A percentile compares a stretch with the other conserved stretches of the same genome.
Conservation (phyloP, 2,888 invertebrate species). For the Didymodactylos carnosus region DNA sequence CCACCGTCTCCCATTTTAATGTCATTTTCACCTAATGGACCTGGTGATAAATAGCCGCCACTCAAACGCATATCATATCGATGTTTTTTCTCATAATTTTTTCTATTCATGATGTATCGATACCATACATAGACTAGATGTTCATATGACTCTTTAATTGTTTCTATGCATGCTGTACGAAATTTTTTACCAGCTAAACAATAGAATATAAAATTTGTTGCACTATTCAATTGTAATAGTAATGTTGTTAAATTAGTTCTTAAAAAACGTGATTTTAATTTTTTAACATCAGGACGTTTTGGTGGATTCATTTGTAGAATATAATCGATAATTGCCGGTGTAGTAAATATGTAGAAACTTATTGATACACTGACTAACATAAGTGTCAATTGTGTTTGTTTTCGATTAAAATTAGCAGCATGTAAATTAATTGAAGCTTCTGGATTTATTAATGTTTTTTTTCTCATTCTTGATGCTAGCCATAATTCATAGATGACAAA, state of each 20-base stretch:
- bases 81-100: not conserved
- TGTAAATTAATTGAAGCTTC: not conserved
- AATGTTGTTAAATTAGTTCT: not conserved
- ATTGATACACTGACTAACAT: not conserved
- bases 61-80: not conserved
- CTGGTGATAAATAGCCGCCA: too few species aligned
- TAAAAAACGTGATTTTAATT: not conserved
- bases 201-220: not conserved
- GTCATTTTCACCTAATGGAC: too few species aligned
- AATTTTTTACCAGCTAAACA: not conserved
- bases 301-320: not conserved
- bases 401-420: not conserved
- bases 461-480: not conserved
- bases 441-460: not conserved
- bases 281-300: not conserved
- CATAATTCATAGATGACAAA: not conserved
- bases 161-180: not conserved
- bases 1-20: not conserved
- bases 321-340: not conserved
- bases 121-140: not conserved
- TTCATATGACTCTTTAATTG: not conserved
- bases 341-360: not conserved
- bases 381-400: not conserved
- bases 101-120: too few species aligned
- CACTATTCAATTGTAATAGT: not conserved